A percentile compares a stretch with the other conserved stretches of the same genome.
Evolutionary conservation across 2,113 vertebrate species (phyloP).

Genomic region (Poecilia latipinna): DNA sequence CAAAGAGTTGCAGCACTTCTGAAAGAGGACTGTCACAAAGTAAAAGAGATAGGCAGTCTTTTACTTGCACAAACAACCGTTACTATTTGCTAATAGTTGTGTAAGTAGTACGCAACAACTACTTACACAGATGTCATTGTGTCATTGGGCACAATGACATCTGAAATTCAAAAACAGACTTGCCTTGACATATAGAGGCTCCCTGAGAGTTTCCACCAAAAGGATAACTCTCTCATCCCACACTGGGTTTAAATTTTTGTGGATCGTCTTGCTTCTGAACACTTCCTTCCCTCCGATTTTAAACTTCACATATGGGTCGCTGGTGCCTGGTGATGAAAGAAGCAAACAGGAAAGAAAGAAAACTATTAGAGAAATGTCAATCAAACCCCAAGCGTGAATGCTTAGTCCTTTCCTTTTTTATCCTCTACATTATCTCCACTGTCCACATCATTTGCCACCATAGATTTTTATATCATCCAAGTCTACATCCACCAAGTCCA

Average conservation of each 20-base stretch:
- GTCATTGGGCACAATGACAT: neutral
- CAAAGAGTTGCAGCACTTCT: neutral
- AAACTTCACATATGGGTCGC: constrained; percentile 98
- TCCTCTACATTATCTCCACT: neutral
- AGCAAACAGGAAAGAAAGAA: neutral
- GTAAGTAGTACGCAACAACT: too few species aligned
- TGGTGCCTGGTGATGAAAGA: constrained; percentile 84
- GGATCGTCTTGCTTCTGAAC: constrained; percentile 95
- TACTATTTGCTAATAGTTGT: too few species aligned
- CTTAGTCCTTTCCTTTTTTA: neutral
- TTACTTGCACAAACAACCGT: neutral
- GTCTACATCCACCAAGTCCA: neutral
- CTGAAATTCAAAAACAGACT: constrained; percentile 25
- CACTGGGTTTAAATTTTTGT: constrained; percentile 96
- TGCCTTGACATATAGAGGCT: constrained; percentile 95
- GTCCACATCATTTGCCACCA: neutral
- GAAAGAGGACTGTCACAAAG: neutral
- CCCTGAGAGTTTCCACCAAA: constrained; percentile 85
- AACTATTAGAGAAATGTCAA: neutral
- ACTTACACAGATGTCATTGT: too few species aligned
- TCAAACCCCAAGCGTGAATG: neutral
- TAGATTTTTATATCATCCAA: neutral
- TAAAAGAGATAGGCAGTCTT: neutral
- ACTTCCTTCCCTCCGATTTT: constrained; percentile 97
- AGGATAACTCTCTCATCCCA: constrained; percentile 92